These are phyloP conservation scores for Cyprinodon variegatus DNA, from an alignment of 2,113 vertebrate species.

Conservation along the genomic window DNA sequence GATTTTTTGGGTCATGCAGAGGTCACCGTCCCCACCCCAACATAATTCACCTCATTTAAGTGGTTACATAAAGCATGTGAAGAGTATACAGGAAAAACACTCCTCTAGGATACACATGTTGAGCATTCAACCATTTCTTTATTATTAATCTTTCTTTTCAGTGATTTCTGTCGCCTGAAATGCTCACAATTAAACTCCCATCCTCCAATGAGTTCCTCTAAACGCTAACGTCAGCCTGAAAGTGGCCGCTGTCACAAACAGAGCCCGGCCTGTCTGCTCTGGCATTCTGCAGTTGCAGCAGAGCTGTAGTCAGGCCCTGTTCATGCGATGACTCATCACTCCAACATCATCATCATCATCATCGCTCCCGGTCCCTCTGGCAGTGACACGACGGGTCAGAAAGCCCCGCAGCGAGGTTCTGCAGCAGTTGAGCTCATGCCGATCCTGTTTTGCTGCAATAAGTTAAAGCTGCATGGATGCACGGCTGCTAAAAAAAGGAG, in stretches of 20 bases:
- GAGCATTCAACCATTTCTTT: background rate
- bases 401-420: background rate
- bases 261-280: background rate
- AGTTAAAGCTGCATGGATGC: slow-evolving; percentile 1
- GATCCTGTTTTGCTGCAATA: background rate
- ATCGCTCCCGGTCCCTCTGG: background rate
- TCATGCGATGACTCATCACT: slow-evolving; percentile 21
- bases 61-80: no score
- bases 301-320: slow-evolving; percentile 3
- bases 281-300: background rate
- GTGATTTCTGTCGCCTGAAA: background rate
- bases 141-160: background rate
- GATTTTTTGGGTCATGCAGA: no score
- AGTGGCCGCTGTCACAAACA: background rate
- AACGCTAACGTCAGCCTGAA: background rate
- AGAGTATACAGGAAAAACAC: no score
- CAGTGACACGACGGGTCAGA: background rate
- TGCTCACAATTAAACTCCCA: background rate
- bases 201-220: background rate
- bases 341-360: slow-evolving; percentile 17
- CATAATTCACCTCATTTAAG: no score
- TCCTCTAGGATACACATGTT: background rate
- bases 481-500: slow-evolving; percentile 23
- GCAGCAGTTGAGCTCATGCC: background rate
- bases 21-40: no score